Percentiles rank a stretch among this genome's conserved stretches.
Evolutionary conservation across 2,888 invertebrate species (phyloP).

Genomic region (Microplitis manilae): DNA sequence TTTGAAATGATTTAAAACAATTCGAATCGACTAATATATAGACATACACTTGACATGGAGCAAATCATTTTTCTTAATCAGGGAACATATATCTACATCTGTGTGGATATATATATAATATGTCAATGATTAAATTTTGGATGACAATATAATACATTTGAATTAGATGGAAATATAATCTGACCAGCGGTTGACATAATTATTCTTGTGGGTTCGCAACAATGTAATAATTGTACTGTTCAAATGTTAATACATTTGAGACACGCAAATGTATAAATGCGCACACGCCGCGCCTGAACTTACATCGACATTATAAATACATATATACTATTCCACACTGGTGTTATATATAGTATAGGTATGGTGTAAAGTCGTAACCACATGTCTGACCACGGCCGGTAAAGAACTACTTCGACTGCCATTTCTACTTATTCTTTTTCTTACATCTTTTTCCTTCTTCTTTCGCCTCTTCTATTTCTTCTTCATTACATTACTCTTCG

Average conservation of each 20-base stretch:
- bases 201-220: slow-evolving; percentile 61
- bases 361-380: slow-evolving; percentile 36
- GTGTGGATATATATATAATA: background rate
- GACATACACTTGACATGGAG: too few species aligned
- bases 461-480: background rate
- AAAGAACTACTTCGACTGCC: slow-evolving; percentile 56
- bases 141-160: slow-evolving; percentile 50
- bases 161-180: slow-evolving; percentile 67
- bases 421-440: slow-evolving; percentile 33
- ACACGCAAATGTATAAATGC: slow-evolving; percentile 50
- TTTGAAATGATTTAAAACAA: too few species aligned
- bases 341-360: slow-evolving; percentile 13
- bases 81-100: too few species aligned
- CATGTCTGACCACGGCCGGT: slow-evolving; percentile 56
- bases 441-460: slow-evolving; percentile 14
- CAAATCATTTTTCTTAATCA: too few species aligned
- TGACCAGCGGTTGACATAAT: slow-evolving; percentile 57
- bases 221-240: slow-evolving; percentile 64
- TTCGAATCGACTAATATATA: too few species aligned
- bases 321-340: background rate
- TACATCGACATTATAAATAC: background rate
- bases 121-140: slow-evolving; percentile 34
- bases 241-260: slow-evolving; percentile 52
- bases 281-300: slow-evolving; percentile 43
- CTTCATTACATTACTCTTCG: background rate